Conservation (phyloP, 2,888 invertebrate species). For the Coronaproctus castanopsis region DNA sequence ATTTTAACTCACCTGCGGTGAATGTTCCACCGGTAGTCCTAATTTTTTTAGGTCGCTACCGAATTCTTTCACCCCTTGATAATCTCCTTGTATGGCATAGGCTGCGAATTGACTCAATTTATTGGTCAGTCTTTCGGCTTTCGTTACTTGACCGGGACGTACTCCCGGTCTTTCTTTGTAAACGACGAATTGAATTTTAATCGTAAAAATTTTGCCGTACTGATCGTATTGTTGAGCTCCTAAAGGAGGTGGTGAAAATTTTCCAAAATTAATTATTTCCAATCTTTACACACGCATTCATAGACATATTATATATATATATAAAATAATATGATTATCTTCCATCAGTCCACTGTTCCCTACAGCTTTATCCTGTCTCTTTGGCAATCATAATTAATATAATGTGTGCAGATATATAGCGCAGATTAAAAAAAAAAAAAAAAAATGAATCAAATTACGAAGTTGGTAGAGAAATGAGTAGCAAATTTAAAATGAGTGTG, state of each 20-base stretch:
- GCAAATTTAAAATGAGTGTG: too few relatives aligned
- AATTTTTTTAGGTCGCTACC: constrained; percentile 80
- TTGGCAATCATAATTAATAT: too few relatives aligned
- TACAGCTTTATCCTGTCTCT: too few relatives aligned
- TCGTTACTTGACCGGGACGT: constrained; percentile 80
- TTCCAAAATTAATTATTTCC: background rate
- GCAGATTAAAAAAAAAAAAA: too few relatives aligned
- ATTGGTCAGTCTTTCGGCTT: constrained; percentile 76
- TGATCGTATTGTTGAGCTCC: constrained; percentile 96
- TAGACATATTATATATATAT: too few relatives aligned
- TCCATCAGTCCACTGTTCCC: too few relatives aligned
- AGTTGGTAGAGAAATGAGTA: too few relatives aligned
- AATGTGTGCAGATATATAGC: too few relatives aligned
- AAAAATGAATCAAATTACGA: too few relatives aligned
- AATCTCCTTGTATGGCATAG: constrained; percentile 81
- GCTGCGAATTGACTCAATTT: constrained; percentile 83
- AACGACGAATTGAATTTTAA: constrained; percentile 85
- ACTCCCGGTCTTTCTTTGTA: constrained; percentile 96
- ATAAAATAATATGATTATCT: too few relatives aligned
- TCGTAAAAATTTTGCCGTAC: constrained; percentile 96
- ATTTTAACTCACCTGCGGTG: constrained; percentile 66
- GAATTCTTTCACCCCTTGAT: constrained; percentile 81
- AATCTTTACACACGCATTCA: too few relatives aligned
- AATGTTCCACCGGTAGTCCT: constrained; percentile 89
- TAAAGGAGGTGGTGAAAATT: too few relatives aligned